phyloP scores from a whole-genome alignment of 2,888 invertebrate species.

The Didymodactylos carnosus region DNA sequence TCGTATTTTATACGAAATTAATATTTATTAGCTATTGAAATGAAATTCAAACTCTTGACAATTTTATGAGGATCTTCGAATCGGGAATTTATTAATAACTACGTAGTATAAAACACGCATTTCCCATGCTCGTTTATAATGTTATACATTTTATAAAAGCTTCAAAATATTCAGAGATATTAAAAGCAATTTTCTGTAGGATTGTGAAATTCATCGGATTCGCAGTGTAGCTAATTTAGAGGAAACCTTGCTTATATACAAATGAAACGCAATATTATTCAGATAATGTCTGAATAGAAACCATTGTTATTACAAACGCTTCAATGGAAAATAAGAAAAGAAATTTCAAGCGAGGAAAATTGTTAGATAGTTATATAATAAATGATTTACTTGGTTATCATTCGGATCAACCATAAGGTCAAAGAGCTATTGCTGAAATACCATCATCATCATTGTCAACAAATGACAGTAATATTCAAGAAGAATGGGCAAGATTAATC shows the following conservation, averaged over 20 bases:
- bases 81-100: no score
- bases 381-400: constrained; percentile 32
- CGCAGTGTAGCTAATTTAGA: no score
- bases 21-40: no score
- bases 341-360: constrained; percentile 22
- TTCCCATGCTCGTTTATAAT: no score
- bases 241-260: constrained; percentile 31
- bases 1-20: no score
- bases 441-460: constrained; percentile 17
- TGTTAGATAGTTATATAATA: constrained; percentile 26
- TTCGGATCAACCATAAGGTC: constrained; percentile 23
- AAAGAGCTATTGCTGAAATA: constrained; percentile 25
- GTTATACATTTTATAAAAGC: no score
- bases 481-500: constrained; percentile 43
- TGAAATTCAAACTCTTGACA: no score
- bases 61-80: no score
- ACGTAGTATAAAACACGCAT: no score
- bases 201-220: no score
- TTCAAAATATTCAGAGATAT: no score
- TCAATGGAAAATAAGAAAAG: constrained; percentile 38
- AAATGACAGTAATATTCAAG: constrained; percentile 28
- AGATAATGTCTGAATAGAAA: constrained; percentile 32
- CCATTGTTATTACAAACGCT: constrained; percentile 42
- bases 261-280: constrained; percentile 29
- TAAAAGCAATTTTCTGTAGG: no score